These are phyloP conservation scores for Pollimyrus isidori DNA, from an alignment of 2,113 vertebrate species.

Conservation along the genomic window DNA sequence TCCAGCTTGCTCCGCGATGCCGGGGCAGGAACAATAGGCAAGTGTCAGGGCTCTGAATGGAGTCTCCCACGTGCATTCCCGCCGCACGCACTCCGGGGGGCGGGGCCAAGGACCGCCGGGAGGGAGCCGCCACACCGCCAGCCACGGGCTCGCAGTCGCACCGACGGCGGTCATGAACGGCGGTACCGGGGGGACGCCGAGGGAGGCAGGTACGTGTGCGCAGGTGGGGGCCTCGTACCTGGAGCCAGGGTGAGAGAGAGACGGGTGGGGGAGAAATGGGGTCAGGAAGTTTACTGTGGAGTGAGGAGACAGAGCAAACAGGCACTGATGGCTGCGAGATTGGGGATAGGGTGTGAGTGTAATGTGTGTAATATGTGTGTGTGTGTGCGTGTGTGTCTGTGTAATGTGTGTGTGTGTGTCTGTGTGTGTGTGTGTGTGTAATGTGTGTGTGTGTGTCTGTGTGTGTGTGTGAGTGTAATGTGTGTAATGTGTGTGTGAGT, in stretches of 20 bases:
- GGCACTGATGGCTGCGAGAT: not conserved
- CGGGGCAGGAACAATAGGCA: not conserved
- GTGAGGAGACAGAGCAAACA: not conserved
- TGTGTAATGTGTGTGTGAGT: too few species aligned
- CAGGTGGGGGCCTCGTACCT: not conserved
- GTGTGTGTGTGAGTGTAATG: too few species aligned
- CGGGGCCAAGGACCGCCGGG: not conserved
- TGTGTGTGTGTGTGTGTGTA: too few species aligned
- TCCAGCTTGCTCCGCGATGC: not conserved
- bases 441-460: too few species aligned
- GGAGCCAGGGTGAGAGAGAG: not conserved
- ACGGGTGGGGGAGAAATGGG: not conserved
- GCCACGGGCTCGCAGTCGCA: not conserved
- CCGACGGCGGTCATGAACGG: not conserved
- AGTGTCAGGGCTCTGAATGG: conserved; percentile 13
- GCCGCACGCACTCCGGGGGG: not conserved
- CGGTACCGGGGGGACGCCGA: not conserved
- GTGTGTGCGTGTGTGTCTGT: not conserved
- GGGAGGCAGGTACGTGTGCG: not conserved
- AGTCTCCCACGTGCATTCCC: conserved; percentile 12
- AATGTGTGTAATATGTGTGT: not conserved
- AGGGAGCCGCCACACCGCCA: not conserved
- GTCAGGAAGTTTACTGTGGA: not conserved
- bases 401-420: too few species aligned
- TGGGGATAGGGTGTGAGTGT: not conserved